Evolutionary conservation across 2,113 vertebrate genomes (phyloP).

Genomic region (Oreocharis arfaki): DNA sequence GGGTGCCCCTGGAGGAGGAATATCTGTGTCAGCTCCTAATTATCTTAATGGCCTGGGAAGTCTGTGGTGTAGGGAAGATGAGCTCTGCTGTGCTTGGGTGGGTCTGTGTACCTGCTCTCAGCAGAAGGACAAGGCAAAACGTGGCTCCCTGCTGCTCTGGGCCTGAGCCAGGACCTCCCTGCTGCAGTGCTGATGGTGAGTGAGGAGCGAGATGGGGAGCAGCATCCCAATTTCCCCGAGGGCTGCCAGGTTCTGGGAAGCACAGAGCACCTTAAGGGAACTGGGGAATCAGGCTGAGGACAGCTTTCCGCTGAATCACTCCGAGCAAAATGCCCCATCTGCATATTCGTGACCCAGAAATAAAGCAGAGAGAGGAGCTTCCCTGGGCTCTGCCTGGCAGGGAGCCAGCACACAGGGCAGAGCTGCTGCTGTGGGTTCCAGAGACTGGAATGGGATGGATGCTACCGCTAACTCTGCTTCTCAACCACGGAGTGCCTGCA

Average conservation of each 20-base stretch:
- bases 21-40: slow-evolving; percentile 14
- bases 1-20: slow-evolving; percentile 2
- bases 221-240: background rate
- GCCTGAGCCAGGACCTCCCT: background rate
- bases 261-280: background rate
- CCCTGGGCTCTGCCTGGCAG: background rate
- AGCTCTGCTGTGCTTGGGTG: background rate
- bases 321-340: background rate
- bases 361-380: background rate
- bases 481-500: background rate
- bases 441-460: background rate
- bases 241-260: slow-evolving; percentile 16
- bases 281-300: background rate
- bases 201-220: background rate
- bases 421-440: background rate
- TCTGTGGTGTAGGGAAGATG: background rate
- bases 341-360: slow-evolving; percentile 21
- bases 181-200: background rate
- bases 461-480: background rate
- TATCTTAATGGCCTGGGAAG: background rate
- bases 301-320: slow-evolving; percentile 9
- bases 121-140: background rate
- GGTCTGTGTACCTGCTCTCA: background rate
- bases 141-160: background rate
- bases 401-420: background rate